These are phyloP conservation scores for Agapornis canus DNA, from an alignment of 2,797 vertebrate genomes.

Conservation along the genomic window DNA sequence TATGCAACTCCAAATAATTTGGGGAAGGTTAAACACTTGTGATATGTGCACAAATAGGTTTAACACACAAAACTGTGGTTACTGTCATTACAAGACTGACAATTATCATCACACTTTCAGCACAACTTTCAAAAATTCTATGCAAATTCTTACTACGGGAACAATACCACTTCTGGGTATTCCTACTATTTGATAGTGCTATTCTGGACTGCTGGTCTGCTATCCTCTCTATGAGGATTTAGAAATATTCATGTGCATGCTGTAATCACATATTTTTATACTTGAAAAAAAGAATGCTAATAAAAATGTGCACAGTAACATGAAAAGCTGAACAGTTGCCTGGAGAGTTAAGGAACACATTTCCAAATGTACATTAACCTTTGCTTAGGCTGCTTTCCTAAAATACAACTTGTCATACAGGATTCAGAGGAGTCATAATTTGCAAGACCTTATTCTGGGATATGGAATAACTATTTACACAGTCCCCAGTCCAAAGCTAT, in stretches of 20 bases:
- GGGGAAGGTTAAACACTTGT: not conserved
- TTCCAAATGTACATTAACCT: not conserved
- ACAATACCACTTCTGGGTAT: not conserved
- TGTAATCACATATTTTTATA: not conserved
- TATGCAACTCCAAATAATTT: not conserved
- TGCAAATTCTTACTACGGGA: not conserved
- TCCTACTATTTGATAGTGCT: not conserved
- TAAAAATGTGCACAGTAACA: not conserved
- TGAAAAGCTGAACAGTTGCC: not conserved
- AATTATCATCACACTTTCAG: not conserved
- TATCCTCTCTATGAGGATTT: not conserved
- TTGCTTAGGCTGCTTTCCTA: not conserved
- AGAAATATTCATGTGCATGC: not conserved
- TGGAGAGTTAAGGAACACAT: conserved; percentile 11
- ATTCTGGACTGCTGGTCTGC: not conserved
- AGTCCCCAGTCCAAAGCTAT: not conserved
- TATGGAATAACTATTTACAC: not conserved
- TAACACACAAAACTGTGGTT: not conserved
- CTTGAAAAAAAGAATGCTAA: not conserved
- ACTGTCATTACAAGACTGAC: not conserved
- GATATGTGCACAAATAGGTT: not conserved
- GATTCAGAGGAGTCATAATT: conserved; percentile 3
- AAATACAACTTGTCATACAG: not conserved
- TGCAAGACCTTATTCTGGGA: not conserved
- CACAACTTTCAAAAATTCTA: not conserved